Conservation (phyloP, 1,140 invertebrate species). For the Diorhabda elongata region DNA sequence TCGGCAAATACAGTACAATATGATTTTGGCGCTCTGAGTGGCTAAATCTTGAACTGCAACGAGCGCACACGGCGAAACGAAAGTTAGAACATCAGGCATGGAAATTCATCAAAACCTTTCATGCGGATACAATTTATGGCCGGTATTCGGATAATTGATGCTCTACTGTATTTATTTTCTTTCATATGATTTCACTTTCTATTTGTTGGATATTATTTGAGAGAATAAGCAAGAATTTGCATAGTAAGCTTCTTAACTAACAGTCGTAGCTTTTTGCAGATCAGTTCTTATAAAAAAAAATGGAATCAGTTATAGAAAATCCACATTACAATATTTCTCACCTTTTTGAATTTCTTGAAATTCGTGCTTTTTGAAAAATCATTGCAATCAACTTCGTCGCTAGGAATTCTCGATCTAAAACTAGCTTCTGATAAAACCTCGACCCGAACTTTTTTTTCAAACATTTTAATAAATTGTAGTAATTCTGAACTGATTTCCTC, state of each 20-base stretch:
- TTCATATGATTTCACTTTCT: not conserved
- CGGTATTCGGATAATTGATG: not conserved
- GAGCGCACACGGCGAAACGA: not conserved
- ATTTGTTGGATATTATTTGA: not conserved
- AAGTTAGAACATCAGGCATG: not conserved
- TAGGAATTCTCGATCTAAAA: not conserved
- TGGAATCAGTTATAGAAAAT: not conserved
- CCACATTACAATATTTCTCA: constrained; percentile 1
- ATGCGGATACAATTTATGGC: not conserved
- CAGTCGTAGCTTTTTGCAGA: not conserved
- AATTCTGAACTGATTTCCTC: constrained; percentile 21
- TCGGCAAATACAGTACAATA: not conserved
- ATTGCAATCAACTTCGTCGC: constrained; percentile 3
- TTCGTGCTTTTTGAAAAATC: constrained; percentile 11
- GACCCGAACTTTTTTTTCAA: constrained; percentile 21
- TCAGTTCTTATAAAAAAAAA: not conserved
- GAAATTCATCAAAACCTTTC: not conserved
- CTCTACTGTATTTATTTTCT: not conserved
- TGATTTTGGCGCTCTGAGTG: not conserved
- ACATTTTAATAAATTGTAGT: constrained; percentile 14
- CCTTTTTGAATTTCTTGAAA: constrained; percentile 29
- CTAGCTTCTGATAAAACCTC: constrained; percentile 4
- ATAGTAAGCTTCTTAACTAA: not conserved
- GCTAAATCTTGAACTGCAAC: not conserved
- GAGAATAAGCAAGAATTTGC: not conserved